Conservation (phyloP, 2,888 invertebrate genomes). For the Lissocephala sabroskyi region DNA sequence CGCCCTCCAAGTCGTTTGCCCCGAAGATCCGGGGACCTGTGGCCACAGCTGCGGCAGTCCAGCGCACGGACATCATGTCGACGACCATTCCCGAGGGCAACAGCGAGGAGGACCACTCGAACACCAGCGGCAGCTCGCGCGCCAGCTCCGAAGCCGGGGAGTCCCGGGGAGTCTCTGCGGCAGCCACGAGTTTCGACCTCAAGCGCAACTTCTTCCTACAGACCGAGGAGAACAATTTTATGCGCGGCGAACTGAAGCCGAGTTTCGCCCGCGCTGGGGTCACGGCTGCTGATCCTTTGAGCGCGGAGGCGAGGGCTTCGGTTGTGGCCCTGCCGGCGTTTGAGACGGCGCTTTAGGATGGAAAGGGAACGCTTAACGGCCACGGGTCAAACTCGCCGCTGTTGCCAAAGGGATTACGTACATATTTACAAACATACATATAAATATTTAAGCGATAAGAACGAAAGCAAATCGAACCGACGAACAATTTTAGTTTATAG, state of each 20-base stretch:
- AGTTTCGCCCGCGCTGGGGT: slow-evolving; percentile 31
- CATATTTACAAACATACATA: slow-evolving; percentile 25
- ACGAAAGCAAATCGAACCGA: no score
- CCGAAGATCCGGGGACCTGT: slow-evolving; percentile 77
- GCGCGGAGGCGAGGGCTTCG: slow-evolving; percentile 1
- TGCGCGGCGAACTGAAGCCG: slow-evolving; percentile 69
- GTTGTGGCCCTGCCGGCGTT: slow-evolving; percentile 55
- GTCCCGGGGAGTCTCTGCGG: slow-evolving; percentile 19
- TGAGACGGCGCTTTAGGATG: slow-evolving; percentile 61
- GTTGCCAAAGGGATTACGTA: slow-evolving; percentile 15
- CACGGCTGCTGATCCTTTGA: not conserved
- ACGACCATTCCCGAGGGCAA: slow-evolving; percentile 89
- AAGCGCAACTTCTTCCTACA: slow-evolving; percentile 72
- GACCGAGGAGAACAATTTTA: slow-evolving; percentile 72
- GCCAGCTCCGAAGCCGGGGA: slow-evolving; percentile 71
- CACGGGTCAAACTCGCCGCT: slow-evolving; percentile 47
- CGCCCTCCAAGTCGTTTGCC: slow-evolving; percentile 74
- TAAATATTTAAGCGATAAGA: no score
- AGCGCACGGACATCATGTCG: slow-evolving; percentile 85
- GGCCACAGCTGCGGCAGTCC: slow-evolving; percentile 66
- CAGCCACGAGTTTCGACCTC: slow-evolving; percentile 61
- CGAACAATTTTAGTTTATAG: slow-evolving; percentile 15
- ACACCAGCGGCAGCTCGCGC: slow-evolving; percentile 76
- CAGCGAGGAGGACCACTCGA: slow-evolving; percentile 82
- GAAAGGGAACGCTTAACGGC: no score